These are phyloP conservation scores for Cnemophilus loriae DNA, from an alignment of 2,113 vertebrate species.

Conservation along the genomic window DNA sequence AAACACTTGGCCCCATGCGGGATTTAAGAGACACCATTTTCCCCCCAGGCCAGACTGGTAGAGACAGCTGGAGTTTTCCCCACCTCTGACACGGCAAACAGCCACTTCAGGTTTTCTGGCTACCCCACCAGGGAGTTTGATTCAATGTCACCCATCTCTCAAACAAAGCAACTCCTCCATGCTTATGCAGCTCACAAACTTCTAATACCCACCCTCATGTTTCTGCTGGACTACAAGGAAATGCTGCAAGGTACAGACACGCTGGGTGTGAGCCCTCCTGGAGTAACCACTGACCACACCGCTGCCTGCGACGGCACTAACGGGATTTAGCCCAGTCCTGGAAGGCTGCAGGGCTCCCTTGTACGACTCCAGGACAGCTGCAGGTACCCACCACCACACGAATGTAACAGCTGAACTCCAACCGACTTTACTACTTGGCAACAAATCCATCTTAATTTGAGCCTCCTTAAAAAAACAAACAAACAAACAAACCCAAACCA, in stretches of 20 bases:
- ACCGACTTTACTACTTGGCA: neutral
- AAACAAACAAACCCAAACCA: neutral
- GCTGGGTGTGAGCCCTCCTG: neutral
- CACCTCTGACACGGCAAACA: neutral
- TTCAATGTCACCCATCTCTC: neutral
- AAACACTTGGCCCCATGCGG: neutral
- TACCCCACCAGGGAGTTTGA: neutral
- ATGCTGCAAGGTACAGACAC: fast-evolving
- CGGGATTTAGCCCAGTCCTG: neutral
- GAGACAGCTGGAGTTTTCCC: neutral
- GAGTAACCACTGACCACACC: neutral
- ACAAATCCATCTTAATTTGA: neutral
- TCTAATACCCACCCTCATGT: neutral
- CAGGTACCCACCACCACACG: neutral
- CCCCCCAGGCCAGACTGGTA: neutral
- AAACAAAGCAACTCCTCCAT: neutral
- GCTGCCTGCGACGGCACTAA: neutral
- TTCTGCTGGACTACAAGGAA: neutral
- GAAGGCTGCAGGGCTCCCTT: neutral
- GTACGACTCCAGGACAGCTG: neutral
- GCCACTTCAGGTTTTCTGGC: neutral
- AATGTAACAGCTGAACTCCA: neutral
- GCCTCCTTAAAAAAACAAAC: neutral
- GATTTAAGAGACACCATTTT: neutral
- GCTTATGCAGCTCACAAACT: neutral